Base-by-base conservation (phyloP, 2,888 invertebrate genomes). In the Epinotia ramella region DNA sequence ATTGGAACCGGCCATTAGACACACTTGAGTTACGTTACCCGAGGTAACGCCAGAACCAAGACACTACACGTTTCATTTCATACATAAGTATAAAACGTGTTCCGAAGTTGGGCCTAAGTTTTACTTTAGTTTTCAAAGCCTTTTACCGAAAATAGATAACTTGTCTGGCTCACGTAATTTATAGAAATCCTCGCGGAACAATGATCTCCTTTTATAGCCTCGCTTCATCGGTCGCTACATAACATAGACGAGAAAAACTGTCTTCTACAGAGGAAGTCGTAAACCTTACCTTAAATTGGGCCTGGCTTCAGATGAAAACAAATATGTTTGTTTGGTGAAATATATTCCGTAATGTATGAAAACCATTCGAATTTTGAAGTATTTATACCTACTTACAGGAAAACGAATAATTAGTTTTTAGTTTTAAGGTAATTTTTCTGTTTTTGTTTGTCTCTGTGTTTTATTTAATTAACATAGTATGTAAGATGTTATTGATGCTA, bases 131-230 rank as follows among this genome's bases (percentile, higher is more conserved):
- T 46, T 46, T 20, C 20, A 64, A 44, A 64, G 13, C 20, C 7
- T 46, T 64, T 46, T 64, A 20, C 24, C 20, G 13, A 24, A 46
- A 64, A 64, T 46, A 11, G 18, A n/a, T 13, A 24, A 7, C 40
- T 20, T 18, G 18, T 16, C 56, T 67, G 9, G 20, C 20, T 59
- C 68, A 24, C 16, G 16, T 68, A 68, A 68, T 68, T 68, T 59
- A 68, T 68, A 24, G 57, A 44, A 68, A 24, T 18, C 13, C 24
- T 68, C 28, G 44, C 68, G 20, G 57, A 68, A 57, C 20, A 57
- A 59, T 68, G 57, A 16, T 16, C 57, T 13, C 20, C 6, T 68
- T 68, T 68, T 68, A 59, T 68, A 24, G 20, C 57, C 16, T 53
- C 5, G 40, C 57, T 68, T 68, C 44, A 68, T 57, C 44, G 44